Evolutionary conservation across 2,797 vertebrate genomes (phyloP).

Genomic region (Labeo calbasu): DNA sequence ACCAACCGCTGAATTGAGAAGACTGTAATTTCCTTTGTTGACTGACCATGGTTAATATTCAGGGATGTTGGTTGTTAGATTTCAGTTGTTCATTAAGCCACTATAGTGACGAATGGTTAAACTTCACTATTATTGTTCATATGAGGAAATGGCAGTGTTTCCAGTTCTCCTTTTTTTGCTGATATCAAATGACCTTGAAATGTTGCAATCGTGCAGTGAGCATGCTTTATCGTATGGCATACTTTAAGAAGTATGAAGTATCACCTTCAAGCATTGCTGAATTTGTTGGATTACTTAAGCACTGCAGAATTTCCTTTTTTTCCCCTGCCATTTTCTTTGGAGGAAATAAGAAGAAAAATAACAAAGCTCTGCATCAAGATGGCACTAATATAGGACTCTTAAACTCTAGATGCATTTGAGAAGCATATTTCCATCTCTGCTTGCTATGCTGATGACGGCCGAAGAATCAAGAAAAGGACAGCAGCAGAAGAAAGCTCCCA

Average conservation of each 20-base stretch:
- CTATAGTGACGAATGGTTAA: neutral
- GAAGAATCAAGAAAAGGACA: conserved; percentile 46
- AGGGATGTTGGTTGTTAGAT: neutral
- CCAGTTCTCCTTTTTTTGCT: neutral
- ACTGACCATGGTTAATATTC: neutral
- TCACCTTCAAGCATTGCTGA: neutral
- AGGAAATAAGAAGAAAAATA: neutral
- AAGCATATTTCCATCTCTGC: conserved; percentile 15
- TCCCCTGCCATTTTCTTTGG: neutral
- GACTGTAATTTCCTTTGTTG: neutral
- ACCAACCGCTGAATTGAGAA: neutral
- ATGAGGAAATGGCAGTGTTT: neutral
- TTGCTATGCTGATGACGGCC: conserved; percentile 33
- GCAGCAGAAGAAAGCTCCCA: conserved; percentile 65
- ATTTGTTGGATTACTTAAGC: neutral
- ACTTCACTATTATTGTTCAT: neutral
- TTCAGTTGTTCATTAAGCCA: neutral
- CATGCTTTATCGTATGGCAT: neutral
- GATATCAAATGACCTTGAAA: neutral
- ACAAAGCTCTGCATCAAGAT: conserved; percentile 35
- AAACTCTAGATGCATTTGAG: conserved; percentile 17
- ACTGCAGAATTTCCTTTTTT: neutral
- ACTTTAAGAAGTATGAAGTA: neutral
- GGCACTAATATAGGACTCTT: neutral
- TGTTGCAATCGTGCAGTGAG: neutral